Evolutionary conservation across 2,113 vertebrate genomes (phyloP).

Genomic region (Emberiza fucata): DNA sequence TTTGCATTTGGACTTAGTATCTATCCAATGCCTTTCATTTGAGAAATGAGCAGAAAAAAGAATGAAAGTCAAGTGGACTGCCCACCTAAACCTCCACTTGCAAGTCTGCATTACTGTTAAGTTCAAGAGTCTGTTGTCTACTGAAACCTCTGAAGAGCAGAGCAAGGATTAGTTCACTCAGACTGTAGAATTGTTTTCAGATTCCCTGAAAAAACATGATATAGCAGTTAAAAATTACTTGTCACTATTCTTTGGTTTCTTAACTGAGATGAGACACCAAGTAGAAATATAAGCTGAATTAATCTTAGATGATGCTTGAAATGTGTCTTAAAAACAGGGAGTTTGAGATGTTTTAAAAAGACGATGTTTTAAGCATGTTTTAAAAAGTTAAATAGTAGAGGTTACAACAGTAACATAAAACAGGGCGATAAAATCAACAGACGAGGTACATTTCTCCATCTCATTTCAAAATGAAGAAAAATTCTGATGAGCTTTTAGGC

Average conservation of each 20-base stretch:
- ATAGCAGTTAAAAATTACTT: background rate
- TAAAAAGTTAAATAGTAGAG: background rate
- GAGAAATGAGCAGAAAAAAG: background rate
- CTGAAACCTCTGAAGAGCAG: background rate
- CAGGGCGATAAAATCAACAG: background rate
- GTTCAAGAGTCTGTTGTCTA: background rate
- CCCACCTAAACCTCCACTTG: background rate
- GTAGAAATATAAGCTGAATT: background rate
- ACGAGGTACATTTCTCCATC: background rate
- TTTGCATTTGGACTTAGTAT: background rate
- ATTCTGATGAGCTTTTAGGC: background rate
- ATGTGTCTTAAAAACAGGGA: background rate
- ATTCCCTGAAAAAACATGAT: background rate
- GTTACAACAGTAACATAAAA: background rate
- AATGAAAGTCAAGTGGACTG: background rate
- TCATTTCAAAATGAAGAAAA: background rate
- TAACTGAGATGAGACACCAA: background rate
- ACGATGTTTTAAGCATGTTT: background rate
- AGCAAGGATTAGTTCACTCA: background rate
- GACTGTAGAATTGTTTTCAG: background rate
- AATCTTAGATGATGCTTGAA: background rate
- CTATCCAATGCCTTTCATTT: background rate
- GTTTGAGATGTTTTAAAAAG: background rate
- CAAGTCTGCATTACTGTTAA: background rate
- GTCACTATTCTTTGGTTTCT: background rate